Percentiles rank a stretch among this genome's conserved stretches.
These are phyloP conservation scores for Syngnathus floridae DNA, from an alignment of 2,113 vertebrate species.

Conservation along the genomic window DNA sequence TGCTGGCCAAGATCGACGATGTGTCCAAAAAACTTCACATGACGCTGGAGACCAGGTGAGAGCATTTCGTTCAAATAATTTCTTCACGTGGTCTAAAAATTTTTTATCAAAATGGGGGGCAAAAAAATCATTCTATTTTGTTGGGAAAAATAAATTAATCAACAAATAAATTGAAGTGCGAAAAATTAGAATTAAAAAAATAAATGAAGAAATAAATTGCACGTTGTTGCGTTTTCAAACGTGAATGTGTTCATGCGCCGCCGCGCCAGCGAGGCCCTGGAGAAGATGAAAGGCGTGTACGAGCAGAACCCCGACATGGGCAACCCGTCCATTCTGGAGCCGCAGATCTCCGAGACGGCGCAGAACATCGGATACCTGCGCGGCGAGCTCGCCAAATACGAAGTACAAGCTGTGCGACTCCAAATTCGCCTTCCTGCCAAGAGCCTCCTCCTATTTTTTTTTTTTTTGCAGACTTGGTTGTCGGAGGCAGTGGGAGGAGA, in stretches of 20 bases:
- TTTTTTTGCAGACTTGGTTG: slow-evolving; percentile 68
- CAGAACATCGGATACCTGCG: slow-evolving; percentile 79
- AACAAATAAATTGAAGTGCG: too few species aligned
- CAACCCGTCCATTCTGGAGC: slow-evolving; percentile 86
- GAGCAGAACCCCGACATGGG: slow-evolving; percentile 91
- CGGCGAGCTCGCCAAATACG: slow-evolving; percentile 86
- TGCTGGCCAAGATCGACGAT: slow-evolving; percentile 72
- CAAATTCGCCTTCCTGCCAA: not conserved
- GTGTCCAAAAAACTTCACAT: slow-evolving; percentile 86
- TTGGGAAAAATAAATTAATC: too few species aligned
- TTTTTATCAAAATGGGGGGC: too few species aligned
- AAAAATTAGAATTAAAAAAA: too few species aligned
- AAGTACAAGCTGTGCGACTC: slow-evolving; percentile 63
- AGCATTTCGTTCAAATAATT: too few species aligned
- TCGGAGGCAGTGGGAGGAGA: slow-evolving; percentile 71
- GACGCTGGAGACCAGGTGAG: slow-evolving; percentile 85
- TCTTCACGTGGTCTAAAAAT: too few species aligned
- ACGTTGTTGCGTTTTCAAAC: too few species aligned
- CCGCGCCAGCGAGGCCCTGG: slow-evolving; percentile 84
- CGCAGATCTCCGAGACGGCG: slow-evolving; percentile 83
- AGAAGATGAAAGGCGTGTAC: slow-evolving; percentile 95
- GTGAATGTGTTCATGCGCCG: not conserved
- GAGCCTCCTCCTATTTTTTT: not conserved
- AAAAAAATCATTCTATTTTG: too few species aligned
- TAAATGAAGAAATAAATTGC: too few species aligned